Conservation (phyloP, 2,888 invertebrate genomes). For the Ganaspis brasiliensis region DNA sequence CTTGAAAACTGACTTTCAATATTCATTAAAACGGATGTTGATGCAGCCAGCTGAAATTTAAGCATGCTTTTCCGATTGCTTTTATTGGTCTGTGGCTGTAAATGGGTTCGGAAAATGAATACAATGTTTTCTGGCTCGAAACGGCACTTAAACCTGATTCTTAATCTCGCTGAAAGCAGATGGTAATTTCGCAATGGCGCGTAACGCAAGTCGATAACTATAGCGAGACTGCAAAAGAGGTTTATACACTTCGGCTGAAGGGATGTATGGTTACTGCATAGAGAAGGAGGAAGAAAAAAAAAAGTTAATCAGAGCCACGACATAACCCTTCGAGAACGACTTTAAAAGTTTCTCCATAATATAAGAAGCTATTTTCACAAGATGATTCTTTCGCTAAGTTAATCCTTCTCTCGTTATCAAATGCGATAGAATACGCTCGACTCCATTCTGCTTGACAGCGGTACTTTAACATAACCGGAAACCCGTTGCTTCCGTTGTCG, state of each 20-base stretch:
- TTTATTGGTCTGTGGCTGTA: slow-evolving; percentile 58
- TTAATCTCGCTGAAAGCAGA: slow-evolving; percentile 76
- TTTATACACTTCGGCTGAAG: slow-evolving; percentile 55
- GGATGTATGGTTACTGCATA: slow-evolving; percentile 53
- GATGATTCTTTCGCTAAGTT: not conserved
- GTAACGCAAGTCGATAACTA: slow-evolving; percentile 67
- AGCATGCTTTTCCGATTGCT: slow-evolving; percentile 47
- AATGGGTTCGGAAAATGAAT: slow-evolving; percentile 68
- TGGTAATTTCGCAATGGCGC: slow-evolving; percentile 70
- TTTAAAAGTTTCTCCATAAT: slow-evolving; percentile 8
- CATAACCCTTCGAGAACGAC: slow-evolving; percentile 23
- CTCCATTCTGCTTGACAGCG: slow-evolving; percentile 57
- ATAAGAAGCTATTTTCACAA: slow-evolving; percentile 27
- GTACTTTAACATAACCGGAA: slow-evolving; percentile 63
- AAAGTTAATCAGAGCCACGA: slow-evolving; percentile 50
- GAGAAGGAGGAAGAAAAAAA: slow-evolving; percentile 9
- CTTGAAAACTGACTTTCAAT: slow-evolving; percentile 31
- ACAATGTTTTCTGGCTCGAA: slow-evolving; percentile 59
- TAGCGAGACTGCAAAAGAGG: slow-evolving; percentile 55
- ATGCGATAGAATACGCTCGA: slow-evolving; percentile 58
- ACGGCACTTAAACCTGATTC: slow-evolving; percentile 69
- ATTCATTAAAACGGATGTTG: not conserved
- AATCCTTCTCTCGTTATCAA: slow-evolving; percentile 50
- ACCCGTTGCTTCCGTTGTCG: slow-evolving; percentile 65
- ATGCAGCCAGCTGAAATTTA: slow-evolving; percentile 3